Percentiles rank a stretch among this genome's conserved stretches.
phyloP scores from a whole-genome alignment of 2,797 vertebrate species.

The Sebastes glaucus region DNA sequence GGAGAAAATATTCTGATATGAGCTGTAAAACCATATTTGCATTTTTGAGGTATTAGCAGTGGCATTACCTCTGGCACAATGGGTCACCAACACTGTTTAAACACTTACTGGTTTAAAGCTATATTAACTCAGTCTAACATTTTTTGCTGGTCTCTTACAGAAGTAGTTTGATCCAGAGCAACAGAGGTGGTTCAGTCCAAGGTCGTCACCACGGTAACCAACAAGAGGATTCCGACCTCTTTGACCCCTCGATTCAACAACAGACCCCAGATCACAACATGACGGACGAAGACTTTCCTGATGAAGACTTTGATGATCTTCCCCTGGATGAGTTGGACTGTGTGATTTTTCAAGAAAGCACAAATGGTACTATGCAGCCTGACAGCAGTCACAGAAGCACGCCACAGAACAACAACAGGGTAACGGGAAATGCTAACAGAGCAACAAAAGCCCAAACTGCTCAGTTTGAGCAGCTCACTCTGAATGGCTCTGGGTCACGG shows the following conservation, averaged over 20 bases:
- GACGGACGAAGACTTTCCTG: constrained; percentile 62
- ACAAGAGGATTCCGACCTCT: constrained; percentile 8
- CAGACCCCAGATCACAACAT: constrained; percentile 34
- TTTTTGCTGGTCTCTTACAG: constrained; percentile 26
- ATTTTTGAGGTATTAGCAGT: background rate
- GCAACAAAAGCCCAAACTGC: constrained; percentile 6
- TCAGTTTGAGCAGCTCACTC: constrained; percentile 1
- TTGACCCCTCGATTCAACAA: constrained; percentile 1
- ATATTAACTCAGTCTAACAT: background rate
- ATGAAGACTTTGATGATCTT: constrained; percentile 87
- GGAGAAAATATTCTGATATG: background rate
- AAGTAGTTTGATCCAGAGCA: constrained; percentile 19
- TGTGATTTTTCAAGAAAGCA: constrained; percentile 82
- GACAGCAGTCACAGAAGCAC: constrained; percentile 21
- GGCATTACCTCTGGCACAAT: background rate
- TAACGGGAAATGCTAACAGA: background rate
- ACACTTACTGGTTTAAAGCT: background rate
- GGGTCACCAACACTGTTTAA: background rate
- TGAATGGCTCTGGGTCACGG: background rate
- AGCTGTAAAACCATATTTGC: background rate
- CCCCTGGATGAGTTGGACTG: constrained; percentile 87
- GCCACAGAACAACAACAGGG: constrained; percentile 8
- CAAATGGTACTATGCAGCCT: constrained; percentile 17
- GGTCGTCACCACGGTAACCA: background rate
- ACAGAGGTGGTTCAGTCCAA: constrained; percentile 27